Percentiles rank a stretch among this genome's conserved stretches.
Evolutionary conservation across 2,888 invertebrate species (phyloP).

Genomic region (Lepidochrysops patricia): DNA sequence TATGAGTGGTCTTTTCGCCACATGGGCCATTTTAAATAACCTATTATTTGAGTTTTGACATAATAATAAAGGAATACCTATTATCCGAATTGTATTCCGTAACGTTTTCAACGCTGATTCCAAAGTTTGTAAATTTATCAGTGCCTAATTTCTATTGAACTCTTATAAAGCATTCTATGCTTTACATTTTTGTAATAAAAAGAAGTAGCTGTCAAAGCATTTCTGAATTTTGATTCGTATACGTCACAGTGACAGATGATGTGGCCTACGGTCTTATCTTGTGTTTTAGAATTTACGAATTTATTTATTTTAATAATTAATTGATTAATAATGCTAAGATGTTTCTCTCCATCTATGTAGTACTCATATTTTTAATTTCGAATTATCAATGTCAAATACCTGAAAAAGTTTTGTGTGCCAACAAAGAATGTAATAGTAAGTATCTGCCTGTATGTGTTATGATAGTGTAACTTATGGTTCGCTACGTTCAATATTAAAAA

Average conservation of each 20-base stretch:
- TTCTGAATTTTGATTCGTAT: not conserved
- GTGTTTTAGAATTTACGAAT: slow-evolving; percentile 41
- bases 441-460: slow-evolving; percentile 21
- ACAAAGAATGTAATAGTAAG: slow-evolving; percentile 81
- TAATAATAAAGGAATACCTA: too few relatives aligned
- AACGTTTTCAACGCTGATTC: too few relatives aligned
- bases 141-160: too few relatives aligned
- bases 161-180: too few relatives aligned
- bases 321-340: slow-evolving; percentile 57
- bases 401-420: slow-evolving; percentile 81
- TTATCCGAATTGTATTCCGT: too few relatives aligned
- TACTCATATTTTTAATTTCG: slow-evolving; percentile 53
- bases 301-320: slow-evolving; percentile 40
- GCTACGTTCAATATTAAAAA: not conserved
- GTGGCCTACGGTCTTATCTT: slow-evolving; percentile 59
- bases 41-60: too few relatives aligned
- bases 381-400: slow-evolving; percentile 68
- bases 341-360: slow-evolving; percentile 53
- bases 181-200: slow-evolving; percentile 4
- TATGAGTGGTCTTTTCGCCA: too few relatives aligned
- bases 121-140: too few relatives aligned
- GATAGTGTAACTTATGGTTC: not conserved
- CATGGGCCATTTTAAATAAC: too few relatives aligned
- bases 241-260: slow-evolving; percentile 60
- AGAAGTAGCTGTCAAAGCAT: slow-evolving; percentile 11